phyloP scores from a whole-genome alignment of 1,140 invertebrate species.

The Asbolus verrucosus region DNA sequence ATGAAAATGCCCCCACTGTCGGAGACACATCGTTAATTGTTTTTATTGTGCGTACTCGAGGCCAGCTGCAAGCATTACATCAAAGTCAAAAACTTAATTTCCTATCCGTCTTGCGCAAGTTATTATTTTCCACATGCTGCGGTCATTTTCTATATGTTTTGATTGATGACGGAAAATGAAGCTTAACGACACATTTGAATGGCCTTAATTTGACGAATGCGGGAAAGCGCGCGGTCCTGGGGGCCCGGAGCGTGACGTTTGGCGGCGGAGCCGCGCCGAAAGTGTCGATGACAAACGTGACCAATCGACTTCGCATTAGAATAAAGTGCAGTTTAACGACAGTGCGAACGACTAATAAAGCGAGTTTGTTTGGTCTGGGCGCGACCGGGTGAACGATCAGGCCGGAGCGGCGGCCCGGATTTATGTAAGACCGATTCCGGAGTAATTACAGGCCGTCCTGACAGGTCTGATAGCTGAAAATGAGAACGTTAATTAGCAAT shows the following conservation, averaged over 20 bases:
- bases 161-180: constrained; percentile 54
- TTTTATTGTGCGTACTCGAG: constrained; percentile 37
- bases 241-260: too few relatives aligned
- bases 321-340: constrained; percentile 38
- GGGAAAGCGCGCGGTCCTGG: too few relatives aligned
- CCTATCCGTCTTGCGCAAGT: constrained; percentile 58
- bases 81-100: constrained; percentile 61
- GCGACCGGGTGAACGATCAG: constrained; percentile 27
- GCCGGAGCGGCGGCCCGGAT: constrained; percentile 39
- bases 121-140: constrained; percentile 58
- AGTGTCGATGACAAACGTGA: constrained; percentile 39
- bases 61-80: constrained; percentile 56
- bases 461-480: constrained; percentile 62
- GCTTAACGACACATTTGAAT: constrained; percentile 37
- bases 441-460: constrained; percentile 57
- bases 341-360: constrained; percentile 38
- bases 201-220: background rate
- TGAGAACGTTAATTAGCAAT: constrained; percentile 66
- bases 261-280: too few relatives aligned
- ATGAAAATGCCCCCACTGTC: constrained; percentile 19
- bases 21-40: constrained; percentile 40
- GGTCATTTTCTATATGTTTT: constrained; percentile 57
- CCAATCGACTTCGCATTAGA: constrained; percentile 42
- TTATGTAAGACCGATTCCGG: constrained; percentile 48
- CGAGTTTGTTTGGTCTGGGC: constrained; percentile 31